A percentile compares a stretch with the other conserved stretches of the same genome.
Evolutionary conservation across 1,140 invertebrate genomes (phyloP).

Genomic region (Charaxes varanes): DNA sequence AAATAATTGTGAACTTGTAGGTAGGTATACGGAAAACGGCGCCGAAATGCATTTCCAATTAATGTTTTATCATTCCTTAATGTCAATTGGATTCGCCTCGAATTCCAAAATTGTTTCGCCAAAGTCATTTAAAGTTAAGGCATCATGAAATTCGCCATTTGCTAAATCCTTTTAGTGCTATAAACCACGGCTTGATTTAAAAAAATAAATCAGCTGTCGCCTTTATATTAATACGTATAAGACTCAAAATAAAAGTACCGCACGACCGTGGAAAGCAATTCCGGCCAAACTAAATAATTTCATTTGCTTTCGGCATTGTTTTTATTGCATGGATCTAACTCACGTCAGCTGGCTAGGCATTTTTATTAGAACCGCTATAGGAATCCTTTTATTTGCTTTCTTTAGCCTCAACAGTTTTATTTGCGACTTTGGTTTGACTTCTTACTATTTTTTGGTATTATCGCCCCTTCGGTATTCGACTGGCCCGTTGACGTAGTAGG

Average conservation of each 20-base stretch:
- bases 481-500: too few relatives aligned
- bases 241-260: slow-evolving; percentile 6
- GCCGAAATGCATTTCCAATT: too few relatives aligned
- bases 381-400: slow-evolving; percentile 1
- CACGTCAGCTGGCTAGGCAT: slow-evolving; percentile 22
- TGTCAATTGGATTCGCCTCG: too few relatives aligned
- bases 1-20: too few relatives aligned
- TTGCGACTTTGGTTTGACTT: slow-evolving; percentile 3
- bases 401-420: slow-evolving; percentile 1
- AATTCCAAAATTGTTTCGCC: too few relatives aligned
- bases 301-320: slow-evolving; percentile 21
- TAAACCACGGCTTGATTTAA: neutral
- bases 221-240: slow-evolving; percentile 3
- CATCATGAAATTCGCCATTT: slow-evolving; percentile 6
- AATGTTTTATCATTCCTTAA: too few relatives aligned
- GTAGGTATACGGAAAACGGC: too few relatives aligned
- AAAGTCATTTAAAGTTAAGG: too few relatives aligned
- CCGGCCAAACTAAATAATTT: slow-evolving; percentile 17
- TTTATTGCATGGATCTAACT: slow-evolving; percentile 22
- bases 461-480: too few relatives aligned
- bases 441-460: too few relatives aligned
- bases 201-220: slow-evolving; percentile 2
- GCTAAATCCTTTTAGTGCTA: slow-evolving; percentile 5
- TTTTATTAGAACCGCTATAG: slow-evolving; percentile 20
- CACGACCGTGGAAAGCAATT: slow-evolving; percentile 2